Base-by-base conservation (phyloP, 2,888 invertebrate species). In the Ophion obscuratus region DNA sequence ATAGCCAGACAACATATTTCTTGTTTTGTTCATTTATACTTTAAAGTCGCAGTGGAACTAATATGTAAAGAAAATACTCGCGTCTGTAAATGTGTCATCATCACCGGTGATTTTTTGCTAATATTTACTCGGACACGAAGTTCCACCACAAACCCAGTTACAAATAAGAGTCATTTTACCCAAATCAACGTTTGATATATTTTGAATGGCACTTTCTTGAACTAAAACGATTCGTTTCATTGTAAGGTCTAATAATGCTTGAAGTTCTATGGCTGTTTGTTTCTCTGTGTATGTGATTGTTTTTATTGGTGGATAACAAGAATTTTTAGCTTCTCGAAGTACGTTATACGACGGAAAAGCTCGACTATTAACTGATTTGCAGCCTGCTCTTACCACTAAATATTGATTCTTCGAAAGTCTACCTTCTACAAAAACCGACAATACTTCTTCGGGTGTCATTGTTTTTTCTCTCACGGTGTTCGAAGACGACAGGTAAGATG, bases 221-320 rank as follows among this genome's bases (percentile, higher is more conserved):
- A 31, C 71, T 71, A 57, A 71, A 53, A 71, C 53, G 27, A 71
- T 71, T 53, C 53, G 71, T 57, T 71, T 71, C 71, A 59, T 57
- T 71, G 57, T 59, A 59, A 36, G 71, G 57, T 71, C 31, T 59
- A 71, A 71, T 57, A 71, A 36, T 71, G 71, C 71, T 71, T 57
- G 36, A 71, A 71, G 36, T 57, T 27, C 27, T 71, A n/a, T n/a
- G 31, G 71, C 59, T 57, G 71, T 57, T 31, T 57, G 53, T 57
- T 57, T 71, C 57, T 57, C 36, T 57, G 71, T 71, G 53, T 57
- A 57, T 31, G 71, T 71, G 31, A 71, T 71, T 31, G n/a, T 71
- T 31, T 47, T 47, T 47, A 47, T 47, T 11, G 47, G 47, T 47
- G 36, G 36, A 57, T 57, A 59, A 71, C 57, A 47, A 70, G 68